phyloP scores from a whole-genome alignment of 2,888 invertebrate genomes.

The Cheilosia soror region DNA sequence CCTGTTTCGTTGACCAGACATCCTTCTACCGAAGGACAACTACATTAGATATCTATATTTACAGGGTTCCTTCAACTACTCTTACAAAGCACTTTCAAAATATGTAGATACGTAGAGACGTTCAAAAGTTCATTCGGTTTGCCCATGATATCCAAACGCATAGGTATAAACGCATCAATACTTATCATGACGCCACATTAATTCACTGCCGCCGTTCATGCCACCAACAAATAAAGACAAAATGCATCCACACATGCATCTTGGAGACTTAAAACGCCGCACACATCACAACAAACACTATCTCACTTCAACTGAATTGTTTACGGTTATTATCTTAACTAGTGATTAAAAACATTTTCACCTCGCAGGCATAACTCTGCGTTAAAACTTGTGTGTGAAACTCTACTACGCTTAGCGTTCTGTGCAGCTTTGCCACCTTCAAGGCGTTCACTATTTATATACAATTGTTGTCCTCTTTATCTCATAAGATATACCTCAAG shows the following conservation, averaged over 20 bases:
- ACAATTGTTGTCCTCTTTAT: slow-evolving; percentile 64
- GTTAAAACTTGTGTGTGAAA: slow-evolving; percentile 1
- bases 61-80: no score
- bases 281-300: slow-evolving; percentile 36
- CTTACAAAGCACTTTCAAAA: no score
- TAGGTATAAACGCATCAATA: slow-evolving; percentile 8
- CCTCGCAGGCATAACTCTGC: slow-evolving; percentile 52
- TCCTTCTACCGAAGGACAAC: no score
- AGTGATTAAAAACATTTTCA: slow-evolving; percentile 66
- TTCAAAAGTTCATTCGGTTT: slow-evolving; percentile 6
- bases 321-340: slow-evolving; percentile 66
- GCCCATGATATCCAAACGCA: neutral
- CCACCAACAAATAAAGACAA: slow-evolving; percentile 36
- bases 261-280: neutral
- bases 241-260: slow-evolving; percentile 47
- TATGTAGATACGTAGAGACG: neutral
- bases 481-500: slow-evolving; percentile 45
- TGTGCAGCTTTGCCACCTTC: slow-evolving; percentile 23
- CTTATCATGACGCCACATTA: slow-evolving; percentile 40
- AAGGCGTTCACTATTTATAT: slow-evolving; percentile 50
- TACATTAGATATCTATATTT: no score
- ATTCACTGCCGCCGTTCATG: slow-evolving; percentile 5
- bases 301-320: slow-evolving; percentile 57
- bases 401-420: slow-evolving; percentile 22
- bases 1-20: no score